These are phyloP conservation scores for Nannoperca australis DNA, from an alignment of 2,797 vertebrate genomes.

Conservation along the genomic window DNA sequence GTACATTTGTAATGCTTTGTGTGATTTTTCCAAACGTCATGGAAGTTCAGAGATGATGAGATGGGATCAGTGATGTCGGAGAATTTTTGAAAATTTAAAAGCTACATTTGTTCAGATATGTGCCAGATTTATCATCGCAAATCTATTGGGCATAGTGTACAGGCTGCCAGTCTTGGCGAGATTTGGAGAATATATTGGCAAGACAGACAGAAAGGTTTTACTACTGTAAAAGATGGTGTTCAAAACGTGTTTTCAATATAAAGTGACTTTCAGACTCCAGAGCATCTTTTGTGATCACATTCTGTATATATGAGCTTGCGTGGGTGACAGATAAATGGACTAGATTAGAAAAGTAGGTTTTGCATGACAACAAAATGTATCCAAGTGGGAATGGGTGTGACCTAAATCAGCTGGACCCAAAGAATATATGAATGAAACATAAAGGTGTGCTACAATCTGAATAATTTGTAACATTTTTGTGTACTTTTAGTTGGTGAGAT, in stretches of 20 bases:
- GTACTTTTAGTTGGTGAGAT: not conserved
- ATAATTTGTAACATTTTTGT: not conserved
- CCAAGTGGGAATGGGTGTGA: not conserved
- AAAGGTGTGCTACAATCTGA: not conserved
- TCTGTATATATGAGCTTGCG: not conserved
- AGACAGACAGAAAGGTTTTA: conserved; percentile 6
- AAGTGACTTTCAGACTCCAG: not conserved
- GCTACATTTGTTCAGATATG: conserved; percentile 10
- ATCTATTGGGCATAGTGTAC: not conserved
- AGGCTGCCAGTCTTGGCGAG: conserved; percentile 1
- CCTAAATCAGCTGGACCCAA: not conserved
- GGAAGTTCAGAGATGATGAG: conserved; percentile 1
- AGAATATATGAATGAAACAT: not conserved
- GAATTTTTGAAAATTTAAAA: conserved; percentile 3
- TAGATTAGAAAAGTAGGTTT: not conserved
- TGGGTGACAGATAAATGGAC: not conserved
- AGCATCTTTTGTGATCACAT: conserved; percentile 3
- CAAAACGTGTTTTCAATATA: conserved; percentile 7
- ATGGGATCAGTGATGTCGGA: not conserved
- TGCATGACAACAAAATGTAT: not conserved
- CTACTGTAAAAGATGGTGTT: conserved; percentile 8
- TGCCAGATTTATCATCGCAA: conserved; percentile 8
- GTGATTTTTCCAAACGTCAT: not conserved
- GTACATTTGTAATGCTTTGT: not conserved
- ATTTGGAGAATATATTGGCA: conserved; percentile 14